phyloP scores from a whole-genome alignment of 2,113 vertebrate species.

The Isichthys henryi region DNA sequence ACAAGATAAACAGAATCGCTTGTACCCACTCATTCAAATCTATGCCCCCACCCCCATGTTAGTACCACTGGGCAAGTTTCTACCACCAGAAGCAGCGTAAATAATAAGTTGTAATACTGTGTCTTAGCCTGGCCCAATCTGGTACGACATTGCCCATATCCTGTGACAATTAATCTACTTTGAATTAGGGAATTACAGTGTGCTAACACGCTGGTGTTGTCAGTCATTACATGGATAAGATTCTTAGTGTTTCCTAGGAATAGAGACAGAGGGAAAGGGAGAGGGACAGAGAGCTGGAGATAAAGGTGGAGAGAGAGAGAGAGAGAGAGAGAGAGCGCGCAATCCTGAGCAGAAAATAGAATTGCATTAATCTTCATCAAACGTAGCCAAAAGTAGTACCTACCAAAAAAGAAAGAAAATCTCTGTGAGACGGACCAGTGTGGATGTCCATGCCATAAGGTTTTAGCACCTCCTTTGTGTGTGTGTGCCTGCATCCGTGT shows the following conservation, averaged over 20 bases:
- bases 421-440: slow-evolving; percentile 1
- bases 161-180: slow-evolving; percentile 58
- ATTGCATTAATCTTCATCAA: slow-evolving; percentile 74
- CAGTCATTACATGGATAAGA: slow-evolving; percentile 58
- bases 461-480: neutral
- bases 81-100: neutral
- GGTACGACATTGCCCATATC: slow-evolving; percentile 44
- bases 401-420: slow-evolving; percentile 23
- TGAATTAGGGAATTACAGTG: slow-evolving; percentile 65
- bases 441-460: slow-evolving; percentile 10
- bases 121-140: slow-evolving; percentile 19
- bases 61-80: neutral
- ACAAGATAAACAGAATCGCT: neutral
- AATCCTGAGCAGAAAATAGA: slow-evolving; percentile 70
- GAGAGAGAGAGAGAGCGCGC: slow-evolving; percentile 27
- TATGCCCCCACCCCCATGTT: neutral
- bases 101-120: slow-evolving; percentile 1
- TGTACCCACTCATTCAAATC: neutral
- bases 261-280: slow-evolving; percentile 27
- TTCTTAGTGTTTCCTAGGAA: slow-evolving; percentile 51
- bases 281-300: slow-evolving; percentile 40
- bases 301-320: slow-evolving; percentile 61
- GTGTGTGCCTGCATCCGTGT: neutral
- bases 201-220: slow-evolving; percentile 57
- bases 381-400: slow-evolving; percentile 46